phyloP scores from a whole-genome alignment of 2,113 vertebrate species.

The Phalacrocorax brasilianus region DNA sequence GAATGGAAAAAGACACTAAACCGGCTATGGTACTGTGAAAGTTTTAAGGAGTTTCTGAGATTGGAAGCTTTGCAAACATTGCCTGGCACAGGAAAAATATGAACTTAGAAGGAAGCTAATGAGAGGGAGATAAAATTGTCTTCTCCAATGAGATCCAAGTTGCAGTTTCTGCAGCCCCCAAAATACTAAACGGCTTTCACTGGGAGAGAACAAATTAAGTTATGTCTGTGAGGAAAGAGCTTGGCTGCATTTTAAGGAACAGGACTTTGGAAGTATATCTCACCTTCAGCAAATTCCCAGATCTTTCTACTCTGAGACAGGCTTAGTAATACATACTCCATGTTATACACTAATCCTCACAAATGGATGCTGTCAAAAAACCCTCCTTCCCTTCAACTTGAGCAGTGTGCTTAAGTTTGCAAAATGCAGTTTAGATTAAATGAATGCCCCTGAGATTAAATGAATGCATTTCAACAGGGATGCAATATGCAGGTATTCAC shows the following conservation, averaged over 20 bases:
- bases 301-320: neutral
- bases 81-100: neutral
- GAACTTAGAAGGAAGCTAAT: conserved; percentile 10
- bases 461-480: neutral
- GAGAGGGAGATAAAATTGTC: conserved; percentile 3
- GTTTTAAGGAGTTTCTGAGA: neutral
- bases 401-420: neutral
- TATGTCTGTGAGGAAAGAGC: neutral
- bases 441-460: conserved; percentile 12
- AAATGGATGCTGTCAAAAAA: conserved; percentile 19
- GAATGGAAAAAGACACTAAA: neutral
- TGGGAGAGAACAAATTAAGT: neutral
- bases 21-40: neutral
- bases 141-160: neutral
- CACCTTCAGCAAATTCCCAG: neutral
- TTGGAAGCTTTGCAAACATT: neutral
- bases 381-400: neutral
- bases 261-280: neutral
- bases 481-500: conserved; percentile 1
- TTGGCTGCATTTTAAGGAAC: conserved; percentile 6
- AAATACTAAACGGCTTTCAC: neutral
- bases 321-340: neutral
- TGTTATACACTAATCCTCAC: neutral
- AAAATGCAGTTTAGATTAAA: conserved; percentile 35
- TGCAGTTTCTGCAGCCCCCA: neutral